Evolutionary conservation across 2,797 vertebrate species (phyloP), one percentile per base, ranked within the genome.

Genomic region (Notoglanidium macrostoma): DNA sequence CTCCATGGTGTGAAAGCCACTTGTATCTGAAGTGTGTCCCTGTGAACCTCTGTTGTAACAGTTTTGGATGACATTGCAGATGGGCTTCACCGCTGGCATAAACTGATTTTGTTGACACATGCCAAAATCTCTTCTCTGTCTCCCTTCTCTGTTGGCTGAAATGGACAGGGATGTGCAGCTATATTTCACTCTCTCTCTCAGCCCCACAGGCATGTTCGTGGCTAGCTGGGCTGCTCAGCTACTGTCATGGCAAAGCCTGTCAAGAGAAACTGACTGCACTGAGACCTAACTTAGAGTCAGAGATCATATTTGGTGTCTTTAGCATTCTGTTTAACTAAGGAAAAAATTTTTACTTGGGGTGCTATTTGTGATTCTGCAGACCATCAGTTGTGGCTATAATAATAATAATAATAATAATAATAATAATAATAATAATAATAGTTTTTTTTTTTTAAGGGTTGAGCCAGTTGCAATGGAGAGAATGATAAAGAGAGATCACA

Each of bases 31-130:
- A 83, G 81, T 51, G 49, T 88, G 88, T 88, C 83, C 81, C 87
- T 85, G 77, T 57, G 59, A 40, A 59, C 77, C 54, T 21, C 77
- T 79, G 74, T 89, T 88, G 78, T 91, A 85, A 90, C 84, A 86
- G 86, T 85, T 90, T 87, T 73, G 61, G 86, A 88, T 91, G 87
- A 87, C 88, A 91, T 87, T 88, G 86, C 89, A 91, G 86, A 90
- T 87, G 83, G 76, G 76, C 21, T 54, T 84, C 83, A 65, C 83
- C 91, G 83, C 82, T 87, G 74, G 85, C 80, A 51, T 67, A 83
- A 40, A 65, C 78, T 86, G 82, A 83, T 90, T 90, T 87, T 88
- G 89, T 87, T 87, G 88, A 90, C 89, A 88, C 85, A 89, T 87
- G 89, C 85, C 90, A 91, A 86, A 84, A 85, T 90, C 46, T 74